These are phyloP conservation scores for Drosophila fuyamai DNA, from an alignment of 1,140 invertebrate genomes.

Conservation along the genomic window DNA sequence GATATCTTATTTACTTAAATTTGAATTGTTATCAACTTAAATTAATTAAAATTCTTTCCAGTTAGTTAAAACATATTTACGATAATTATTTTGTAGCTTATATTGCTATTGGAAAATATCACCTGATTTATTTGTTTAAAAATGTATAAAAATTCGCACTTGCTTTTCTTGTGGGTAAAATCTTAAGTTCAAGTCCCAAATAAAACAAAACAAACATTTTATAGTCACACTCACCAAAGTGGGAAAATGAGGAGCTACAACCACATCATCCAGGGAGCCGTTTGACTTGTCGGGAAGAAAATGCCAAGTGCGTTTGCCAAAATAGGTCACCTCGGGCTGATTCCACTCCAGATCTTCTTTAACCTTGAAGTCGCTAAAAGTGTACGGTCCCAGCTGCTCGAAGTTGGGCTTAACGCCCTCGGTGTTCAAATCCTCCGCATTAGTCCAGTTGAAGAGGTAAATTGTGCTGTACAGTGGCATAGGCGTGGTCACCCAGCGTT, in stretches of 20 bases:
- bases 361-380: constrained; percentile 86
- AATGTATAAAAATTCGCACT: too few relatives aligned
- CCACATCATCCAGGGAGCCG: constrained; percentile 90
- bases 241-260: constrained; percentile 92
- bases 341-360: constrained; percentile 88
- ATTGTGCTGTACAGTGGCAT: constrained; percentile 90
- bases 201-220: background rate
- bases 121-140: too few relatives aligned
- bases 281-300: constrained; percentile 90
- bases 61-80: too few relatives aligned
- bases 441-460: constrained; percentile 93
- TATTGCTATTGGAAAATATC: too few relatives aligned
- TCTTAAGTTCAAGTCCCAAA: background rate
- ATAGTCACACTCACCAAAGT: constrained; percentile 87
- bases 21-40: too few relatives aligned
- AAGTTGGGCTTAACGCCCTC: constrained; percentile 87
- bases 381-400: constrained; percentile 88
- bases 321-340: constrained; percentile 90
- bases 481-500: constrained; percentile 90
- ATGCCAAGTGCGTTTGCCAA: constrained; percentile 90
- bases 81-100: too few relatives aligned
- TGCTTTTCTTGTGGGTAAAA: background rate
- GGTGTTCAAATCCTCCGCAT: constrained; percentile 87
- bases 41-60: too few relatives aligned
- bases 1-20: too few relatives aligned